phyloP scores from a whole-genome alignment of 2,113 vertebrate species.

The Austrofundulus limnaeus region DNA sequence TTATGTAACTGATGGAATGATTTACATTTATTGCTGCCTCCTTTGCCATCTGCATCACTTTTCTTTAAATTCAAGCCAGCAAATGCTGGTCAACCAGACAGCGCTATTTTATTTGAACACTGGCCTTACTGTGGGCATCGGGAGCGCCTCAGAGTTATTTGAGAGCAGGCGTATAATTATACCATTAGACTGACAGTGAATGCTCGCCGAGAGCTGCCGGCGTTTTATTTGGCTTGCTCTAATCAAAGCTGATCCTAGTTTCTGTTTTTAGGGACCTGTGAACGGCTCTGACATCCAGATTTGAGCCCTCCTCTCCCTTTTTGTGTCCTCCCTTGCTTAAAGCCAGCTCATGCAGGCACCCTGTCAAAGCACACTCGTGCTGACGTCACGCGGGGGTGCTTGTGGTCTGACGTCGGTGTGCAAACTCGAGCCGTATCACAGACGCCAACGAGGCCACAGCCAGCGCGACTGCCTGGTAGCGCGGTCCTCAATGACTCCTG shows the following conservation, averaged over 20 bases:
- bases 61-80: constrained; percentile 58
- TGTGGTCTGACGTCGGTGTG: constrained; percentile 64
- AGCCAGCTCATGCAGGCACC: constrained; percentile 40
- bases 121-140: constrained; percentile 59
- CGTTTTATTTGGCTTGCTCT: constrained; percentile 52
- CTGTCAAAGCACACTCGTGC: constrained; percentile 55
- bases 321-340: constrained; percentile 4
- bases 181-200: constrained; percentile 57
- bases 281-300: constrained; percentile 24
- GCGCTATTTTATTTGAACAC: constrained; percentile 65
- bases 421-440: constrained; percentile 55
- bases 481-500: constrained; percentile 60
- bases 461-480: constrained; percentile 47
- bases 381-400: constrained; percentile 62
- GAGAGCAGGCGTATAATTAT: constrained; percentile 72
- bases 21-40: constrained; percentile 44
- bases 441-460: constrained; percentile 41
- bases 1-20: constrained; percentile 39
- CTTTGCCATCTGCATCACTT: constrained; percentile 53
- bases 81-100: constrained; percentile 59
- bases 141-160: constrained; percentile 69
- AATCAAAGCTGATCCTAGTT: constrained; percentile 60
- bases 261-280: constrained; percentile 31
- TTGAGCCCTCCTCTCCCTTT: constrained; percentile 9
- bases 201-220: constrained; percentile 49